Evolutionary conservation across 2,888 invertebrate genomes (phyloP), one percentile per base, ranked within the genome.

Genomic region (Callyntrura sp.): DNA sequence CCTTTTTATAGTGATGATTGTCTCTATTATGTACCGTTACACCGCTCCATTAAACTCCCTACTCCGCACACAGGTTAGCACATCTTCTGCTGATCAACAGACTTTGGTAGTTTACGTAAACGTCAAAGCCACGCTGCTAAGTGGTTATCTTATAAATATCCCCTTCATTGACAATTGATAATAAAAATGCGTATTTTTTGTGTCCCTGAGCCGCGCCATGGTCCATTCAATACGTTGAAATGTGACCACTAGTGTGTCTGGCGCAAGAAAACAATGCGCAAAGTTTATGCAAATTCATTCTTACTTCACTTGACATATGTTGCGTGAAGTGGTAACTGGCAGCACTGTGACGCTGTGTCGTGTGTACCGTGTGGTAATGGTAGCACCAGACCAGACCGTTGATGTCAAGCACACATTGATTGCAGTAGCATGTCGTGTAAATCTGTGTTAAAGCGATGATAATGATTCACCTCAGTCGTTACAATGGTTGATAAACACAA

Each of bases 221-320:
- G 5, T 14, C 8, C 28, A 14, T 9, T 25, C 1, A 12, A 28
- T 28, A 28, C 3, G 14, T 12, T 23, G 23, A 65, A 65, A 25
- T 12, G n/a, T 12, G 6, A 65, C 65, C 55, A n/a, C n/a, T 55
- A 8, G 55, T 55, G 8, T 55, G 12, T 3, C 55, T 3, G n/a
- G 12, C n/a, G 20, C 6, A 17, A 20, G 11, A n/a, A 65, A 65
- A 65, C 25, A 65, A 65, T 62, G 60, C 23, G 23, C 4, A 20
- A 62, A 57, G n/a, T 57, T 20, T 60, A 65, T 65, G 28, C 28
- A 28, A 65, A 65, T 65, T 28, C 65, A 28, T 65, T 65, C 1
- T 65, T 28, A 28, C 14, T 25, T 65, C 1, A 12, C 1, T 28
- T 28, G 5, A 20, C 14, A 11, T 20, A 60, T 60, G 20, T 17